Conservation (phyloP, 2,888 invertebrate genomes). For the Candidula unifasciata region DNA sequence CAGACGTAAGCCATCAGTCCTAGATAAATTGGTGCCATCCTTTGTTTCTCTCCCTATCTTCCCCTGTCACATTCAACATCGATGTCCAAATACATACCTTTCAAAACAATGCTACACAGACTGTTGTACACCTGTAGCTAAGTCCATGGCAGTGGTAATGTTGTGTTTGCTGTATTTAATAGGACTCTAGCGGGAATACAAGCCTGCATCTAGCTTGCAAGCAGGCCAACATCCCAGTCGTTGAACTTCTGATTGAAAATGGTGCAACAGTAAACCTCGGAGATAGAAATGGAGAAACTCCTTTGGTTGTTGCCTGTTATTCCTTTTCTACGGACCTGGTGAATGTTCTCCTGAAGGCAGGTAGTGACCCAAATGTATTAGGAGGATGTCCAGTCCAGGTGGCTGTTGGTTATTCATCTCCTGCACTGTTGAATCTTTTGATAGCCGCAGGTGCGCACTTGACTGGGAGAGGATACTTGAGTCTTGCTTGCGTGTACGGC, state of each 20-base stretch:
- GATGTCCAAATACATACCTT: too few relatives aligned
- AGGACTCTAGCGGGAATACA: slow-evolving; percentile 52
- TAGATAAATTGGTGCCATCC: too few relatives aligned
- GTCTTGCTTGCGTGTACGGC: slow-evolving; percentile 52
- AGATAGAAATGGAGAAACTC: slow-evolving; percentile 54
- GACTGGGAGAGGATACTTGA: slow-evolving; percentile 43
- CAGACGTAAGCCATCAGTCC: too few relatives aligned
- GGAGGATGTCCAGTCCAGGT: slow-evolving; percentile 52
- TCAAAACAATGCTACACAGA: too few relatives aligned
- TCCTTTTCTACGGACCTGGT: slow-evolving; percentile 50
- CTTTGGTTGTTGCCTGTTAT: slow-evolving; percentile 53
- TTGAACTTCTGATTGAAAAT: slow-evolving; percentile 48
- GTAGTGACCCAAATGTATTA: slow-evolving; percentile 51
- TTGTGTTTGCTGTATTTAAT: not conserved
- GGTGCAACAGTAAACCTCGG: slow-evolving; percentile 48
- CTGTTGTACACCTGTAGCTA: too few relatives aligned
- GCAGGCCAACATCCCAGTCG: slow-evolving; percentile 51
- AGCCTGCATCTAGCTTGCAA: slow-evolving; percentile 55
- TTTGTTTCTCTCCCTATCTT: too few relatives aligned
- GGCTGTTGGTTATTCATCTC: slow-evolving; percentile 43
- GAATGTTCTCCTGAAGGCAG: slow-evolving; percentile 52
- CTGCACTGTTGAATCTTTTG: slow-evolving; percentile 51
- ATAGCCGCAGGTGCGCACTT: slow-evolving; percentile 53
- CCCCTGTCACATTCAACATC: too few relatives aligned
- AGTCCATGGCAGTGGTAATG: not conserved